Conservation (phyloP, 2,888 invertebrate genomes). For the Oligia strigilis region DNA sequence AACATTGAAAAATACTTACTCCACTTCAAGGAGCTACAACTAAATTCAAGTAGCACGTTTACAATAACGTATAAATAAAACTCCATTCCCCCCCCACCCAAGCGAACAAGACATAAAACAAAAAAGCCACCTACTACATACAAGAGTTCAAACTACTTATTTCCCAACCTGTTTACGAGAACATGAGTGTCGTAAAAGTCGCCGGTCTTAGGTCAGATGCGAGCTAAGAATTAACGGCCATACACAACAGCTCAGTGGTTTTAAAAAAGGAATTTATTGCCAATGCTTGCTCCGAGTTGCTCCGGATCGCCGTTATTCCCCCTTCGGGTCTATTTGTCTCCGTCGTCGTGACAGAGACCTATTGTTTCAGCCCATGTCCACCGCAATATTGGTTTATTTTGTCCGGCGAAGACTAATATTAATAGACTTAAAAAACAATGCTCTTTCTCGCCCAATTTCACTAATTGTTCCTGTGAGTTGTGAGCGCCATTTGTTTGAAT, state of each 20-base stretch:
- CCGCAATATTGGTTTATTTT: conserved; percentile 84
- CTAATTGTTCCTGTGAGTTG: conserved; percentile 66
- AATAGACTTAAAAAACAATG: conserved; percentile 77
- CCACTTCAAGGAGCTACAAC: not conserved
- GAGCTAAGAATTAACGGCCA: conserved; percentile 50
- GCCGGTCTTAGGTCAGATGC: conserved; percentile 34
- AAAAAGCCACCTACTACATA: conserved; percentile 9
- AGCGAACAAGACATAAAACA: conserved; percentile 33
- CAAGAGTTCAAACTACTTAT: conserved; percentile 43
- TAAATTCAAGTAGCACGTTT: not conserved
- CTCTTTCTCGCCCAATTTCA: conserved; percentile 71
- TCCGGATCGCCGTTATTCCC: conserved; percentile 62
- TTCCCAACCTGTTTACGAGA: conserved; percentile 29
- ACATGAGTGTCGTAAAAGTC: conserved; percentile 52
- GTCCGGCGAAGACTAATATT: conserved; percentile 74
- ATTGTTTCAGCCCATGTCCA: conserved; percentile 83
- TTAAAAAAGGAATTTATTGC: conserved; percentile 73
- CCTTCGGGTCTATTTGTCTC: conserved; percentile 82
- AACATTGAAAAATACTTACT: not conserved
- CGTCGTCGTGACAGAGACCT: conserved; percentile 83
- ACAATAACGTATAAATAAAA: not conserved
- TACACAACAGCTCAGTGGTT: conserved; percentile 55
- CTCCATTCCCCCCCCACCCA: not conserved
- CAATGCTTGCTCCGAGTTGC: conserved; percentile 47
- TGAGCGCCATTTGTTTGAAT: conserved; percentile 60